Base-by-base conservation (phyloP, 2,888 invertebrate species). In the Drosophila mettleri region DNA sequence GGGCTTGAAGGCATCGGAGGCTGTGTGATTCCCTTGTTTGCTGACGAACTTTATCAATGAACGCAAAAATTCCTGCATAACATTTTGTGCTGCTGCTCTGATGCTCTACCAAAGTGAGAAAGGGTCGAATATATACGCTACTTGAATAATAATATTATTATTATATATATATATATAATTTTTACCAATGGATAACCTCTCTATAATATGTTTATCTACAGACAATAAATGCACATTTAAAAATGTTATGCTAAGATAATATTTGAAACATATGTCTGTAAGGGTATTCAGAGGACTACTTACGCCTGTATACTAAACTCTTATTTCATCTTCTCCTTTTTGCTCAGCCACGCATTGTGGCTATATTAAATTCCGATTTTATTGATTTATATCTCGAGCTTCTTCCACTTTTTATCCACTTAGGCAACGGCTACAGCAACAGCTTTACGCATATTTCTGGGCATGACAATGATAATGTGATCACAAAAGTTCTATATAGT, bases 291-390 rank as follows among this genome's bases (percentile, higher is more conserved):
- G 1, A 22, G 9, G 0, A 58, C 48, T 36, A 9, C 10, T 7
- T 36, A 12, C 6, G 6, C 14, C 5, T 7, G 10, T 14, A 8
- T 22, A n/a, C 5, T 16, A 12, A 38, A 16, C 22, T 7, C 10
- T 59, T 45, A 29, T 62, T 27, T 31, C 22, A 31, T 46, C 31
- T 14, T 54, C 43, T 48, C 22, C 27, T 51, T 60, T 68, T 29
- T 53, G 36, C n/a, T 45, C 41, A 34, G 41, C 46, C 75, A 66
- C 65, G 63, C 62, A 46, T 69, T 83, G 80, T 62, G 77, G 80
- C 69, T 69, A 69, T 86, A 88, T 88, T 88, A 84, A 88, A 84
- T 84, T 84, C 83, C 86, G 63, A 70, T 77, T 68, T 78, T 84
- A 84, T 84, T 80, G 83, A 84, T 84, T 87, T 79, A 73, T 73